Percentiles rank a stretch among this genome's conserved stretches.
phyloP scores from a whole-genome alignment of 2,113 vertebrate genomes.

The Anas platyrhynchos region DNA sequence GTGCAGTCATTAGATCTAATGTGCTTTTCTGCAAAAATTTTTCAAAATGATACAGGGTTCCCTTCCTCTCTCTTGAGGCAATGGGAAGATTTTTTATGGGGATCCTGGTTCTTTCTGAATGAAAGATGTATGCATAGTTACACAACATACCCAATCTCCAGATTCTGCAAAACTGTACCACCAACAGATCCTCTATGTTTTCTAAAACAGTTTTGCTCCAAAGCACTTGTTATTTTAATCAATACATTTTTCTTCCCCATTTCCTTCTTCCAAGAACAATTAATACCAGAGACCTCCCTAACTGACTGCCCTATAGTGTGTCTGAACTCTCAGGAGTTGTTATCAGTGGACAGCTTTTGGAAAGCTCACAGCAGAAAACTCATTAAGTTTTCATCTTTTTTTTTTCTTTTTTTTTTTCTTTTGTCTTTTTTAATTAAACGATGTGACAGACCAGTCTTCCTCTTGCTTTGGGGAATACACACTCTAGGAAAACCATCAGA shows the following conservation, averaged over 20 bases:
- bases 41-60: conserved; percentile 61
- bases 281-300: not conserved
- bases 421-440: not conserved
- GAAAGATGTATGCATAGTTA: conserved; percentile 28
- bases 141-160: not conserved
- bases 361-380: not conserved
- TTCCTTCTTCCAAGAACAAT: not conserved
- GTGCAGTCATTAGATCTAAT: conserved; percentile 67
- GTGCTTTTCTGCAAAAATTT: conserved; percentile 66
- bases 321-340: not conserved
- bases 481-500: not conserved
- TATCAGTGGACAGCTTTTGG: not conserved
- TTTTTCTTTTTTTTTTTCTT: not conserved
- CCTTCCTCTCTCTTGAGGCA: conserved; percentile 22
- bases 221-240: not conserved
- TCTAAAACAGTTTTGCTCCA: not conserved
- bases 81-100: conserved; percentile 62
- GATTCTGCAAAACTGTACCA: not conserved
- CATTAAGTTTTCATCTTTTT: not conserved
- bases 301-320: not conserved
- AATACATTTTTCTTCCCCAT: not conserved
- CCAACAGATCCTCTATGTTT: not conserved
- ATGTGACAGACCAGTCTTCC: not conserved
- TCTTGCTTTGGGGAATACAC: not conserved
- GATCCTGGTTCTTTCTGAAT: conserved; percentile 31